phyloP scores from a whole-genome alignment of 2,888 invertebrate species.

The Euphydryas editha region DNA sequence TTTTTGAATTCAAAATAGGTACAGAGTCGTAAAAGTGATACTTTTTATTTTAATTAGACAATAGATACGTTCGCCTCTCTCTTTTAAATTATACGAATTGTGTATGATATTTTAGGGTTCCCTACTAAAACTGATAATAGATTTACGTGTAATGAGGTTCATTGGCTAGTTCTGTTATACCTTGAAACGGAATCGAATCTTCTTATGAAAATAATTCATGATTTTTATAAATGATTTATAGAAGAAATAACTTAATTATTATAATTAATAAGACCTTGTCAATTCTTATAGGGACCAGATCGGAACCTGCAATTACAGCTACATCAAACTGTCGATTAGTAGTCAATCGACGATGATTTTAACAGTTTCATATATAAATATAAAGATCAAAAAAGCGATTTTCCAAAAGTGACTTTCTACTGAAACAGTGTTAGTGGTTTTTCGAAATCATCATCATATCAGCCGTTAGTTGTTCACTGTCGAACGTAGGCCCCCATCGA shows the following conservation, averaged over 20 bases:
- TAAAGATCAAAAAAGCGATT: no score
- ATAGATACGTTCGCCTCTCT: constrained; percentile 30
- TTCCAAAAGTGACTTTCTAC: no score
- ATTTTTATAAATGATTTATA: neutral
- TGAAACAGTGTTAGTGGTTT: no score
- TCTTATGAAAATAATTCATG: neutral
- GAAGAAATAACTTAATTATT: neutral
- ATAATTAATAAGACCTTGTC: no score
- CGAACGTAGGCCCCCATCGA: no score
- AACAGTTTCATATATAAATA: no score
- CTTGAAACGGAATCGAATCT: neutral
- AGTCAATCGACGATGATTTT: no score
- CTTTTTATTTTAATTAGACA: constrained; percentile 32
- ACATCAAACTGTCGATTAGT: no score
- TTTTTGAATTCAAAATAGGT: constrained; percentile 28
- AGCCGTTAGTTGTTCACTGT: no score
- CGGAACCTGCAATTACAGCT: no score
- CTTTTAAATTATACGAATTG: constrained; percentile 21
- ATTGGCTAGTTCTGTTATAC: neutral
- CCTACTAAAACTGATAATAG: neutral
- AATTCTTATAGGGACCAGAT: no score
- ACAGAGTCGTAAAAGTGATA: constrained; percentile 22
- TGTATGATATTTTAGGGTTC: constrained; percentile 5
- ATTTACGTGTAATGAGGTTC: neutral
- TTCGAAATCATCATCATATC: no score